These are phyloP conservation scores for Altica lythri DNA, from an alignment of 2,888 invertebrate species.

Conservation along the genomic window DNA sequence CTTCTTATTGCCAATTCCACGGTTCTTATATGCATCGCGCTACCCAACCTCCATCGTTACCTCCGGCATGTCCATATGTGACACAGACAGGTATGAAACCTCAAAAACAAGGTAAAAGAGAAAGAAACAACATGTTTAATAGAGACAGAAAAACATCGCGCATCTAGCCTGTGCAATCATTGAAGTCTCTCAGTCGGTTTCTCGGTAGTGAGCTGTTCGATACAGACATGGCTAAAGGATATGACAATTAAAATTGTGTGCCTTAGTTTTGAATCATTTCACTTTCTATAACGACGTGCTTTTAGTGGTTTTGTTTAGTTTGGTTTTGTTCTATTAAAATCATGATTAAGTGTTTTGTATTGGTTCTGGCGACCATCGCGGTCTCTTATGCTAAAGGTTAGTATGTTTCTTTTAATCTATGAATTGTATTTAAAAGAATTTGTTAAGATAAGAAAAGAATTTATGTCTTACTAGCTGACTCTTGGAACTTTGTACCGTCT, in stretches of 20 bases:
- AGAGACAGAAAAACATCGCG: conserved; percentile 31
- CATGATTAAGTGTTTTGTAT: conserved; percentile 29
- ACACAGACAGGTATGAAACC: conserved; percentile 32
- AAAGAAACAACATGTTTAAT: conserved; percentile 21
- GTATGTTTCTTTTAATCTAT: too few species aligned
- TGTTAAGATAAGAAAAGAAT: too few species aligned
- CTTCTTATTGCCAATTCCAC: conserved; percentile 15
- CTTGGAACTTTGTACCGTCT: too few species aligned
- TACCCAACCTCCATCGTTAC: conserved; percentile 15
- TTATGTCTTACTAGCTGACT: too few species aligned
- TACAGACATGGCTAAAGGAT: conserved; percentile 12
- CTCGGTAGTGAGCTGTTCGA: conserved; percentile 12
- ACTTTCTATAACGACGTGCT: conserved; percentile 36
- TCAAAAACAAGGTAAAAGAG: conserved; percentile 26
- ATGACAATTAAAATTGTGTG: conserved; percentile 41
- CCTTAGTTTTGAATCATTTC: conserved; percentile 37
- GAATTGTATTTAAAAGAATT: too few species aligned
- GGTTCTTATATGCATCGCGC: conserved; percentile 18
- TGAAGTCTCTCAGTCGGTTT: conserved; percentile 36
- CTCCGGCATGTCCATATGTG: conserved; percentile 30
- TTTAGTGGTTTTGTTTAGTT: conserved; percentile 20
- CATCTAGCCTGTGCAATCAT: conserved; percentile 33
- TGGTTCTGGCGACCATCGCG: conserved; percentile 30
- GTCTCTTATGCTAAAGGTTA: conserved; percentile 37
- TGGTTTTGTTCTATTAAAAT: too few species aligned